Evolutionary conservation across 2,797 vertebrate species (phyloP), one percentile per base, ranked within the genome.

Genomic region (Clarias pachynema): DNA sequence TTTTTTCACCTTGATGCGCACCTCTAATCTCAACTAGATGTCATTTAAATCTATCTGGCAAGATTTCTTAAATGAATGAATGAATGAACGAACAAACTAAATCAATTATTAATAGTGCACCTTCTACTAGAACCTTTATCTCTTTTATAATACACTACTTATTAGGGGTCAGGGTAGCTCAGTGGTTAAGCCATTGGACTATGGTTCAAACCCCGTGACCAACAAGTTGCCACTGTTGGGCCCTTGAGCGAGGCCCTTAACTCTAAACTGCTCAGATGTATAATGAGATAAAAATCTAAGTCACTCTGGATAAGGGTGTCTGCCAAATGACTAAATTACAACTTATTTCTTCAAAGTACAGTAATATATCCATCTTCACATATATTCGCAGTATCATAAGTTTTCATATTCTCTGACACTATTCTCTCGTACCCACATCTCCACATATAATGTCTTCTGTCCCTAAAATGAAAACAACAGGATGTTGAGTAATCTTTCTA

Each of bases 401-500:
- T 53, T 26, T 73, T 73, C 37, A 14, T 44, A 5, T 72, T 72
- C 69, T n/a, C 10, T 72, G 69, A 53, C 44, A 53, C 18, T 59
- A 18, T 74, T 7, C 7, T 29, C 26, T 77, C 26, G 8, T 78
- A 78, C 4, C 29, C 29, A 24, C 49, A 57, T 63, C 40, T 59
- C 31, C 20, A 10, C 65, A 2, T 34, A 44, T n/a, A 49, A 49
- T 85, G 60, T 49, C 62, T n/a, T 66, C 22, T 37, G 14, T 9
- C 8, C 2, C 16, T 20, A n/a, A 4, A 31, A 37, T 75, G 24
- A 49, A 63, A 37, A 82, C 56, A 31, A 78, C n/a, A 65, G 63
- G 37, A 44, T 79, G 69, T 26, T 80, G 66, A 8, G 14, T 70
- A 63, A 79, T 56, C 15, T 26, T 80, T 75, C 66, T 31, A 63